Evolutionary conservation across 1,140 invertebrate genomes (phyloP).

Genomic region (Sarcophaga peregrina): DNA sequence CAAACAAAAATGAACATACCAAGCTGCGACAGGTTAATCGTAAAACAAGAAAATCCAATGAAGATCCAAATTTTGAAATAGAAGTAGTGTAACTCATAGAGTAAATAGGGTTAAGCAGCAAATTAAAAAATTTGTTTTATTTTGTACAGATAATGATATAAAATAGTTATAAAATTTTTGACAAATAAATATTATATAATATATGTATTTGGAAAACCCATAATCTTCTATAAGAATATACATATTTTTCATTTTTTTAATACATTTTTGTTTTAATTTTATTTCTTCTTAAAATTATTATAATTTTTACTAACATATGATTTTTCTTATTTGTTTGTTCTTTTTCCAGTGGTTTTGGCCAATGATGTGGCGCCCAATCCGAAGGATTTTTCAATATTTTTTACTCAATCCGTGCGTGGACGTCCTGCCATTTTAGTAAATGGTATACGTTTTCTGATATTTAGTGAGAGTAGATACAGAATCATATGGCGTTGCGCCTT

Average conservation of each 20-base stretch:
- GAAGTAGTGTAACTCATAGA: neutral
- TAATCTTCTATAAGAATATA: neutral
- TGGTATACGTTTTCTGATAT: constrained; percentile 63
- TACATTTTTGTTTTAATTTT: too few relatives aligned
- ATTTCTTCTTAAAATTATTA: too few relatives aligned
- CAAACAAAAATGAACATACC: neutral
- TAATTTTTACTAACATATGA: constrained; percentile 25
- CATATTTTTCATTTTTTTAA: neutral
- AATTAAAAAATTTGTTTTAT: too few relatives aligned
- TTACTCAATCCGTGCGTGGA: constrained; percentile 63
- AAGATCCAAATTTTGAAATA: neutral
- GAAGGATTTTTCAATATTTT: constrained; percentile 61
- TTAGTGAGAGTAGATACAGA: constrained; percentile 66
- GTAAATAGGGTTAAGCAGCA: too few relatives aligned
- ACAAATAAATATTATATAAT: neutral
- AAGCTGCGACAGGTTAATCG: neutral
- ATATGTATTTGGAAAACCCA: neutral
- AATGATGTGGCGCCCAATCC: constrained; percentile 63
- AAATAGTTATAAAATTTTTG: neutral
- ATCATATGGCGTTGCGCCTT: constrained; percentile 66
- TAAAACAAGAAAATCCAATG: neutral
- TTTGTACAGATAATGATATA: neutral
- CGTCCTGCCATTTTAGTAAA: constrained; percentile 65
- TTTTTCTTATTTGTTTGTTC: constrained; percentile 31
- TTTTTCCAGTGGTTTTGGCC: constrained; percentile 57